These are phyloP conservation scores for Agrochola lota DNA, from an alignment of 2,888 invertebrate species.

Conservation along the genomic window DNA sequence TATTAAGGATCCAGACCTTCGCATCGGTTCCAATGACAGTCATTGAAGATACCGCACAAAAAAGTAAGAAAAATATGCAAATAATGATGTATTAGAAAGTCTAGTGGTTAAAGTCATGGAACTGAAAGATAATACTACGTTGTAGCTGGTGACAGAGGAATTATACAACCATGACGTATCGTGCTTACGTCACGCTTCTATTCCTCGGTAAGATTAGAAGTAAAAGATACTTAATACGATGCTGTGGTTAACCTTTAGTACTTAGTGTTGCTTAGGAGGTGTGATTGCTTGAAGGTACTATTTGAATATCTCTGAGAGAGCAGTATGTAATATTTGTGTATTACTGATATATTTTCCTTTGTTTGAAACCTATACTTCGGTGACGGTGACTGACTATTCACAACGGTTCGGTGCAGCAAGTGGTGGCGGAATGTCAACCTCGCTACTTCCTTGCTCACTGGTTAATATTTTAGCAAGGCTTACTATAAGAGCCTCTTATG, in stretches of 20 bases:
- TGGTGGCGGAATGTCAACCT: background rate
- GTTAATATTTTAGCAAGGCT: no score
- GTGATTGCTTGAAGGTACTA: background rate
- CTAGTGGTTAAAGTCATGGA: background rate
- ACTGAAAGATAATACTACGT: constrained; percentile 34
- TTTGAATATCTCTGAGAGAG: background rate
- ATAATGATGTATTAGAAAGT: background rate
- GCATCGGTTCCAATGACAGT: no score
- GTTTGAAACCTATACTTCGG: no score
- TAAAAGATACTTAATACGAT: constrained; percentile 38
- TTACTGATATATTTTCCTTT: no score
- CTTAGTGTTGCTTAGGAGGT: constrained; percentile 1
- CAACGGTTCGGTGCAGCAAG: background rate
- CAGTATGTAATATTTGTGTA: background rate
- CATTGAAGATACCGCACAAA: no score
- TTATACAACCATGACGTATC: constrained; percentile 51
- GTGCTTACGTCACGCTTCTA: constrained; percentile 52
- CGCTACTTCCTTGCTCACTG: background rate
- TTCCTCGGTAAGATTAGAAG: constrained; percentile 54
- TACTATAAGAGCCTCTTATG: no score
- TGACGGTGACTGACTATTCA: no score
- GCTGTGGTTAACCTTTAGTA: constrained; percentile 48
- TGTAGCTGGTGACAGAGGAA: constrained; percentile 10
- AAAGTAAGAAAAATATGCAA: no score
- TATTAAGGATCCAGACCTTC: no score